Conservation (phyloP, 2,888 invertebrate genomes). For the Mimas tiliae region DNA sequence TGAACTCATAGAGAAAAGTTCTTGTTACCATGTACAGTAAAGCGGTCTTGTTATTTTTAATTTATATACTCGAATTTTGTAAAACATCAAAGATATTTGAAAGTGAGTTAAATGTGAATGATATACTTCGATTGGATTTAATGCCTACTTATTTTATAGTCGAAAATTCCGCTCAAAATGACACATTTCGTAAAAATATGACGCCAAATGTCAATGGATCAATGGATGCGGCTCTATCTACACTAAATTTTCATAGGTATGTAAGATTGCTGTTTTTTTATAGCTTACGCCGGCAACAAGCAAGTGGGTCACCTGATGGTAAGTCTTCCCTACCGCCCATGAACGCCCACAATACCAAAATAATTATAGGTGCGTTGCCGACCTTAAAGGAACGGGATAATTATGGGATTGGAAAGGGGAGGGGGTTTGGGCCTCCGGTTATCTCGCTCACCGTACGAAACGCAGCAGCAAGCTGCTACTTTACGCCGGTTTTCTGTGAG, state of each 20-base stretch:
- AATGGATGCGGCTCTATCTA: slow-evolving; percentile 86
- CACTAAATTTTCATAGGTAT: slow-evolving; percentile 89
- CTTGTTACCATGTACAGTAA: background rate
- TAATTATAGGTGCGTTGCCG: too few relatives aligned
- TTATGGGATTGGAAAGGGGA: too few relatives aligned
- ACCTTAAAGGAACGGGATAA: too few relatives aligned
- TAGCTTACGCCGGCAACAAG: too few relatives aligned
- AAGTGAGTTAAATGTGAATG: slow-evolving; percentile 84
- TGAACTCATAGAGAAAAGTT: slow-evolving; percentile 3
- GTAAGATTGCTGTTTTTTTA: slow-evolving; percentile 16
- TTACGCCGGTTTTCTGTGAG: too few relatives aligned
- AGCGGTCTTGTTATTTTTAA: slow-evolving; percentile 35
- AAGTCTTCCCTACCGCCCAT: too few relatives aligned
- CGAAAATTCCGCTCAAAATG: slow-evolving; percentile 46
- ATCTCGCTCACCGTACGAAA: too few relatives aligned
- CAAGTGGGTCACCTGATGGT: too few relatives aligned
- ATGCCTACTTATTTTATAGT: slow-evolving; percentile 88
- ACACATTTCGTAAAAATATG: slow-evolving; percentile 38
- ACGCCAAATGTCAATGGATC: slow-evolving; percentile 80
- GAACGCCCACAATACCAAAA: too few relatives aligned
- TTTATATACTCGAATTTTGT: slow-evolving; percentile 30
- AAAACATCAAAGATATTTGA: slow-evolving; percentile 52
- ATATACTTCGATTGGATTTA: slow-evolving; percentile 88
- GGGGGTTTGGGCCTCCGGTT: too few relatives aligned
- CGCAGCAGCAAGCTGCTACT: too few relatives aligned